phyloP scores from a whole-genome alignment of 2,113 vertebrate species.

The Elaphurus davidianus region DNA sequence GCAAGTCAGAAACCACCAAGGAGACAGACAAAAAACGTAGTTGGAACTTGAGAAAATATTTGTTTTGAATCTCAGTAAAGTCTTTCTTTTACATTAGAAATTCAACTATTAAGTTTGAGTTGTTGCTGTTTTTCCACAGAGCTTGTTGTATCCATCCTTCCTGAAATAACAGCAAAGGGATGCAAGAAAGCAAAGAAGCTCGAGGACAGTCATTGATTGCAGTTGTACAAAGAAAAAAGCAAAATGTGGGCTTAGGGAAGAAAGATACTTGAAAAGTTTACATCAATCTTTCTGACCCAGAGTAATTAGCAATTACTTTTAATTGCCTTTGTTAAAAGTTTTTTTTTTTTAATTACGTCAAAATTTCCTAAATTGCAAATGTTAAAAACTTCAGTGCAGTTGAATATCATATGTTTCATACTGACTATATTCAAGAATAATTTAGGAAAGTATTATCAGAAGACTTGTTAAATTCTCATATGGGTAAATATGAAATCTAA shows the following conservation, averaged over 20 bases:
- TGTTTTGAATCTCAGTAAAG: neutral
- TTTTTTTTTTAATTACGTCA: neutral
- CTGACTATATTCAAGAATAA: neutral
- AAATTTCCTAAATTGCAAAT: neutral
- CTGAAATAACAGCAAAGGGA: neutral
- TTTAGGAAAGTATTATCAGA: neutral
- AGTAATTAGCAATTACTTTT: neutral
- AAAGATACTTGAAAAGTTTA: neutral
- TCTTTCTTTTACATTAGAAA: neutral
- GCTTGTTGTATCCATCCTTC: neutral
- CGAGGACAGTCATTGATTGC: neutral
- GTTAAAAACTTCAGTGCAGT: neutral
- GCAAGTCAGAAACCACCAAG: constrained; percentile 21
- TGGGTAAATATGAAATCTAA: neutral
- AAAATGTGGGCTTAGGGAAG: neutral
- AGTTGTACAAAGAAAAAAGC: neutral
- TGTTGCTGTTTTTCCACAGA: neutral
- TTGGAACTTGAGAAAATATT: neutral
- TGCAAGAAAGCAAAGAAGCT: no score
- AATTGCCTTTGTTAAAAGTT: neutral
- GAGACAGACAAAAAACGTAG: neutral
- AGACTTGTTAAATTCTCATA: neutral
- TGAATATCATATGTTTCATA: neutral
- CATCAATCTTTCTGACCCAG: neutral
- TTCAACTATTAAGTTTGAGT: neutral